A percentile compares a stretch with the other conserved stretches of the same genome.
These are phyloP conservation scores for Sebastolobus alascanus DNA, from an alignment of 2,797 vertebrate species.

Conservation along the genomic window DNA sequence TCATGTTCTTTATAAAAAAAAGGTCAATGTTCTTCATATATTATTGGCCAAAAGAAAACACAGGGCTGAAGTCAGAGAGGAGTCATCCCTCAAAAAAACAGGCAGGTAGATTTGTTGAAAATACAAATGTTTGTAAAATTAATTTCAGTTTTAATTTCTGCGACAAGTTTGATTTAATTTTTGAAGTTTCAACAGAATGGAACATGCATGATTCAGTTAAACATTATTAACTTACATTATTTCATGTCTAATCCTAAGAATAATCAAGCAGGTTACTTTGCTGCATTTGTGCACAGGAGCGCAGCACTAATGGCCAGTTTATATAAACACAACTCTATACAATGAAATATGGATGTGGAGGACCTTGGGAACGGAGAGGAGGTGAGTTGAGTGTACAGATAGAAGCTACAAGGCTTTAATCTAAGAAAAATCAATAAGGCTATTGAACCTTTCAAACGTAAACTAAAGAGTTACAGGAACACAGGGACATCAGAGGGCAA, in stretches of 20 bases:
- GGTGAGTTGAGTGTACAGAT: slow-evolving; percentile 49
- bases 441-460: slow-evolving; percentile 75
- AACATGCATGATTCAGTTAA: background rate
- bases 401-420: slow-evolving; percentile 78
- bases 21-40: slow-evolving; percentile 30
- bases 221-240: background rate
- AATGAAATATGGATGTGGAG: slow-evolving; percentile 38
- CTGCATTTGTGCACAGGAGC: slow-evolving; percentile 1
- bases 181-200: background rate
- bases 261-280: slow-evolving; percentile 14
- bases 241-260: background rate
- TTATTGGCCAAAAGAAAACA: slow-evolving; percentile 26
- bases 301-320: slow-evolving; percentile 31
- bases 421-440: slow-evolving; percentile 79
- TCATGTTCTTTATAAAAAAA: slow-evolving; percentile 36
- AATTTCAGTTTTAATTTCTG: background rate
- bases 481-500: slow-evolving; percentile 60
- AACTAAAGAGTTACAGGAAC: slow-evolving; percentile 75
- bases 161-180: background rate
- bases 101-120: slow-evolving; percentile 3
- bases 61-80: slow-evolving; percentile 6
- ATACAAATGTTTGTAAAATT: background rate
- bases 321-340: slow-evolving; percentile 25
- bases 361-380: slow-evolving; percentile 30
- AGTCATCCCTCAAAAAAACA: background rate